Base-by-base conservation (phyloP, 2,888 invertebrate species). In the Pammene fasciana region DNA sequence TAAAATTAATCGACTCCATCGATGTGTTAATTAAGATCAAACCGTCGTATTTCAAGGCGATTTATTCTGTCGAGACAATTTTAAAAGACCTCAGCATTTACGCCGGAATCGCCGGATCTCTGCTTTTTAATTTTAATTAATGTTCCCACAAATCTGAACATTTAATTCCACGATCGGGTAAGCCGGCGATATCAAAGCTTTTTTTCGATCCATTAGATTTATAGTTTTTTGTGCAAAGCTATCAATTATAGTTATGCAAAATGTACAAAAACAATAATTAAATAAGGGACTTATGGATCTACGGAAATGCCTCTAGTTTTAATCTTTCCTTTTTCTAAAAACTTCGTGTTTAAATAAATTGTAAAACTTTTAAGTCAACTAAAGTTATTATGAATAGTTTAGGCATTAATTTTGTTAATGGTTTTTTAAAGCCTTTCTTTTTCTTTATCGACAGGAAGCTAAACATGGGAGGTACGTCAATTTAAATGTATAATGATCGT, bases 211-310 rank as follows among this genome's bases (percentile, higher is more conserved):
- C 71, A 72, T 77, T 76, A 73, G 65, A 61, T 59, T 71, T 73
- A 73, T 68, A 66, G 65, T 81, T 84, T 83, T 16, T 83, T 80
- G 73, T 76, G 71, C 73, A 74, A 73, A 78, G 72, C 76, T 74
- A 81, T 77, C 75, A 73, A 78, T 83, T 85, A 84, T 82, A 73
- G 78, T 83, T 85, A 84, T 82, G 83, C 82, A 79, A 84, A 87
- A 82, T 76, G 76, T 73, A 79, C 71, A 73, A 74, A 79, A 78
- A 79, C 76, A 73, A 75, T 79, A 78, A 79, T 82, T 81, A 82
- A 73, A 71, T 71, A 75, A 74, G 76, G 71, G 57, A 65, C 68
- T 74, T 77, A 76, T 72, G n/a, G n/a, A n/a, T 72, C 75, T 79
- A 78, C 82, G 86, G 83, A 86, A 84, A 85, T 81, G 80, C 80